Evolutionary conservation across 2,113 vertebrate genomes (phyloP), one percentile per base, ranked within the genome.

Genomic region (Delphinus delphis): DNA sequence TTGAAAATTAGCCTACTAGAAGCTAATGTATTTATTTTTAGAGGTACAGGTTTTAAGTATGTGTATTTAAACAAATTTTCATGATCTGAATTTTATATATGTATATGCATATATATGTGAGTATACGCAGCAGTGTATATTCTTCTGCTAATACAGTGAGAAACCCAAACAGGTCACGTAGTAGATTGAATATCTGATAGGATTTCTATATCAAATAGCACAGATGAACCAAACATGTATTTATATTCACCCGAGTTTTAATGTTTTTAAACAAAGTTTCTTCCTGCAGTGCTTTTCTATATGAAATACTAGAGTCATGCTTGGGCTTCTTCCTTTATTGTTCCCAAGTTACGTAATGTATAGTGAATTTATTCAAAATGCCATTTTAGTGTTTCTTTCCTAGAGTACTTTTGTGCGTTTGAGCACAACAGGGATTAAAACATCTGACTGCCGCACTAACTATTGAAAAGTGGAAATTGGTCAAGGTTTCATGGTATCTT

Each of bases 201-300:
- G 55, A 93, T 97, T 97, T 98, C 71, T 96, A 96, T 98, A 93
- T 95, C 97, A 38, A 80, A 95, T 97, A 97, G 96, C 97, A 92
- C 96, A 95, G 93, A 98, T 65, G 70, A 97, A 97, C 96, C 85
- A 98, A 97, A 98, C 96, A 84, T 94, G 28, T 81, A 47, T 98
- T 98, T 98, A 89, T 98, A 82, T 96, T 98, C 92, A 95, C 87
- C 93, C 95, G 60, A 92, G 87, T 98, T 98, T 98, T 97, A 98
- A 96, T 98, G 92, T 98, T 98, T 96, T 97, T 97, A 98, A 97
- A 97, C 85, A 96, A 96, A 97, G 91, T 98, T 96, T 97, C 93
- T 81, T 98, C 95, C 68, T 96, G 50, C 41, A 3, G 17, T 88
- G 88, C 88, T 95, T 97, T 98, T 98, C 83, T 98, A 87, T 90